A percentile compares a stretch with the other conserved stretches of the same genome.
Conservation (phyloP, 2,113 vertebrate species). For the Xenopus borealis region DNA sequence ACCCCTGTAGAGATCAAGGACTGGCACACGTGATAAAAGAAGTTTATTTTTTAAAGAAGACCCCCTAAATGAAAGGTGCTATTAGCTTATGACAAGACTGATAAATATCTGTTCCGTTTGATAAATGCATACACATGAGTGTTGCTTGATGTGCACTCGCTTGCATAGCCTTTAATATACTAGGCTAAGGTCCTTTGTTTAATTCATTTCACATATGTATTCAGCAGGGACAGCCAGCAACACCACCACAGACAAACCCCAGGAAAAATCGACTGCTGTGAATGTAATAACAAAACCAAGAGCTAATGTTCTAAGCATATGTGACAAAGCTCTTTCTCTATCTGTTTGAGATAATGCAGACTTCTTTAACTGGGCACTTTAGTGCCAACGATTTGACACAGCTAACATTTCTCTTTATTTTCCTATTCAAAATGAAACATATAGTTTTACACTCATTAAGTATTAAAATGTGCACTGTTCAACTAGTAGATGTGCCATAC, state of each 20-base stretch:
- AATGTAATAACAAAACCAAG: slow-evolving; percentile 41
- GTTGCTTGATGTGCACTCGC: slow-evolving; percentile 18
- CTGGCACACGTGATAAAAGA: too few relatives aligned
- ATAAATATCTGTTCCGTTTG: slow-evolving; percentile 3
- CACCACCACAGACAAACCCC: slow-evolving; percentile 41
- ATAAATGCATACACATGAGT: slow-evolving; percentile 9
- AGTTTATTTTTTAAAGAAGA: too few relatives aligned
- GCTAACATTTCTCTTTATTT: too few relatives aligned
- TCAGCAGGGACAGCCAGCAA: slow-evolving; percentile 37
- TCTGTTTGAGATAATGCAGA: slow-evolving; percentile 22
- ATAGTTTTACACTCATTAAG: too few relatives aligned
- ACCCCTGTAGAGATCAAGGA: too few relatives aligned
- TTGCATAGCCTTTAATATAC: slow-evolving; percentile 10
- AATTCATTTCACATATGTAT: slow-evolving; percentile 45
- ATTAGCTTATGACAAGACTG: too few relatives aligned
- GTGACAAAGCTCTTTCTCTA: slow-evolving; percentile 23
- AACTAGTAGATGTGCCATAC: too few relatives aligned
- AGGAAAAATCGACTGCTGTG: slow-evolving; percentile 43
- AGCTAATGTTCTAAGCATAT: slow-evolving; percentile 42
- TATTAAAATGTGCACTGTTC: too few relatives aligned
- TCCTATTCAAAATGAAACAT: too few relatives aligned
- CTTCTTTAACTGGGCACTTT: slow-evolving; percentile 3
- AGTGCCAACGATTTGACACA: too few relatives aligned
- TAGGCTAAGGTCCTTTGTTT: slow-evolving; percentile 30
- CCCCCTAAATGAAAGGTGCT: too few relatives aligned